Evolutionary conservation across 2,113 vertebrate genomes (phyloP), one percentile per base, ranked within the genome.

Genomic region (Festucalex cinctus): DNA sequence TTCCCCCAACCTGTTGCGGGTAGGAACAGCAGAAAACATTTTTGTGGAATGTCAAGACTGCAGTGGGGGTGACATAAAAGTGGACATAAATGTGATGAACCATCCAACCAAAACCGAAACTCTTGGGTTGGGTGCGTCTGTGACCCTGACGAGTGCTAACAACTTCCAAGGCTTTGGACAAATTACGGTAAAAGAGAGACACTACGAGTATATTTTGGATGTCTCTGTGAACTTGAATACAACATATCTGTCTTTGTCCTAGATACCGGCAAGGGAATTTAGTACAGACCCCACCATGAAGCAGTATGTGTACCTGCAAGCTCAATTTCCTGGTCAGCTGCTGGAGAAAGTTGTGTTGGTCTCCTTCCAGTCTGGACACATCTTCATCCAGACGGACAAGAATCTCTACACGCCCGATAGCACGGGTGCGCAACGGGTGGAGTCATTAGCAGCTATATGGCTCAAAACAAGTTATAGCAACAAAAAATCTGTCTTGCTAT

Each of bases 351-450:
- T 85, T 0, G 81, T 88, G 22, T 22, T 92, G n/a, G 82, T 90
- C 22, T 86, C 88, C 57, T 90, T 91, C 65, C 89, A 90, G 73
- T 83, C 85, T 5, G 89, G 90, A 1, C 87, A 88, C 77, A 88
- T 92, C 53, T 91, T 90, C 77, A 83, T 91, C 51, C 89, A 91
- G 66, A 92, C 91, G 0, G 91, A 91, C 71, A 91, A 91, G 66
- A 84, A 89, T 32, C 72, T 92, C 41, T 92, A 92, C 70, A 91
- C 88, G 1, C 91, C 89, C 4, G 56, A 80, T 24, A 86, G 46
- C 63, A 83, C 5, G 58, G 84, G 91, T 91, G 28, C n/a, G 68
- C 6, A 39, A n/a, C 17, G 12, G 8, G 3, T n/a, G 9, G 19
- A 20, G 35, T 36, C 17, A 60, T 54, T 5, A 54, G 6, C 51